A percentile compares a stretch with the other conserved stretches of the same genome.
Evolutionary conservation across 2,888 invertebrate genomes (phyloP).

Genomic region (Synanthedon andrenaeformis): DNA sequence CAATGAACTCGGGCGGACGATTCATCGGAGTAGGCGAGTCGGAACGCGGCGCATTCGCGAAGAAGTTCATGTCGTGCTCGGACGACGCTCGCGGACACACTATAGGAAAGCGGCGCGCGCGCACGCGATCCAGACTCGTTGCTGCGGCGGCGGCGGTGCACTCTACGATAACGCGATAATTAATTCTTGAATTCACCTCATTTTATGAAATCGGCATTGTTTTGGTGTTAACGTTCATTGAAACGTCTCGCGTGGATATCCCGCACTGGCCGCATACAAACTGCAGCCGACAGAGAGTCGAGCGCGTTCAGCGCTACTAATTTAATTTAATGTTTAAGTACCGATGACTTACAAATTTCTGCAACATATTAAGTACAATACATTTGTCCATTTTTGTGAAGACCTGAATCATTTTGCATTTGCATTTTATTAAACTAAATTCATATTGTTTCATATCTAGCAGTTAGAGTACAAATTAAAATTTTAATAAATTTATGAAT

Average conservation of each 20-base stretch:
- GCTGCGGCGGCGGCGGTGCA: slow-evolving; percentile 4
- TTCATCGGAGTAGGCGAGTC: slow-evolving; percentile 8
- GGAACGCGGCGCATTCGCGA: slow-evolving; percentile 16
- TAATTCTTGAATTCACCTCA: slow-evolving; percentile 8
- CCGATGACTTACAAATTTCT: background rate
- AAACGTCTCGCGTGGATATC: background rate
- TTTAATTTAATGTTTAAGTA: background rate
- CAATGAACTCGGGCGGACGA: slow-evolving; percentile 25
- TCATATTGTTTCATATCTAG: no score
- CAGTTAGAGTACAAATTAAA: no score
- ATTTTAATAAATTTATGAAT: no score
- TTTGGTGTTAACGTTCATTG: background rate
- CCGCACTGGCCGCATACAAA: background rate
- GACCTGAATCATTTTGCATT: no score
- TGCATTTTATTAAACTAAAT: no score
- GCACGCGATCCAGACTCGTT: slow-evolving; percentile 12
- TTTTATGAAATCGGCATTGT: slow-evolving; percentile 5
- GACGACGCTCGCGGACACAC: slow-evolving; percentile 24
- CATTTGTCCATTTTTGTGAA: no score
- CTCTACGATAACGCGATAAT: slow-evolving; percentile 6
- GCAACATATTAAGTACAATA: background rate
- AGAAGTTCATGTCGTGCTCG: slow-evolving; percentile 37
- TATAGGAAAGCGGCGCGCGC: slow-evolving; percentile 18
- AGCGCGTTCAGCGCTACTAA: background rate
- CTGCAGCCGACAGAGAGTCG: background rate